These are phyloP conservation scores for Magallana nippona DNA, from an alignment of 2,888 invertebrate genomes.

Conservation along the genomic window DNA sequence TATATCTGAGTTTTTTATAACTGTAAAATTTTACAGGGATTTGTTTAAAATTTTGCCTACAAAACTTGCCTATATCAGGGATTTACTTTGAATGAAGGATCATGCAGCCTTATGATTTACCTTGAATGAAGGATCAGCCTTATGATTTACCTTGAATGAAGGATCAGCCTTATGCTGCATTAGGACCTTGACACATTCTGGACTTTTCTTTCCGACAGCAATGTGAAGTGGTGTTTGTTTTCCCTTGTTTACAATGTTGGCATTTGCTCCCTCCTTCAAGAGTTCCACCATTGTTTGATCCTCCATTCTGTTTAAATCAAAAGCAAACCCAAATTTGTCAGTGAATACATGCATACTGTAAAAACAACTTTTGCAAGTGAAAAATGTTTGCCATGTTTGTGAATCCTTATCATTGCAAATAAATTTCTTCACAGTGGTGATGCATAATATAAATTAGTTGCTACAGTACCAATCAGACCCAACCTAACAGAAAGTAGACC, in stretches of 20 bases:
- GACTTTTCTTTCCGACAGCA: slow-evolving; percentile 55
- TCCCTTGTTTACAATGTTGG: slow-evolving; percentile 55
- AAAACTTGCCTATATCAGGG: background rate
- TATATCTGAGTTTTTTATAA: too few relatives aligned
- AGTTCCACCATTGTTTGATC: slow-evolving; percentile 52
- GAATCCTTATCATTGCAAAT: too few relatives aligned
- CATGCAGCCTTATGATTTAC: slow-evolving; percentile 43
- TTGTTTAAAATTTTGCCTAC: background rate
- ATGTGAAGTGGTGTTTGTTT: slow-evolving; percentile 59
- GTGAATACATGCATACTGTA: too few relatives aligned
- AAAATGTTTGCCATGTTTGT: too few relatives aligned
- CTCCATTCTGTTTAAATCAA: slow-evolving; percentile 52
- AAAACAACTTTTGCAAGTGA: too few relatives aligned
- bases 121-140: slow-evolving; percentile 34
- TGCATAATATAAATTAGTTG: too few relatives aligned
- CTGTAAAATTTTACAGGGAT: background rate
- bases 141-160: slow-evolving; percentile 54
- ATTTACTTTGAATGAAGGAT: too few relatives aligned
- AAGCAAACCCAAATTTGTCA: background rate
- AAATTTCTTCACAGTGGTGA: too few relatives aligned
- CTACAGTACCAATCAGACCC: too few relatives aligned
- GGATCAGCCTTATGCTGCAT: slow-evolving; percentile 57
- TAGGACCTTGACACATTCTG: slow-evolving; percentile 55
- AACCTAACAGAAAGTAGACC: too few relatives aligned
- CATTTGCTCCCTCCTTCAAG: slow-evolving; percentile 49